A percentile compares a stretch with the other conserved stretches of the same genome.
These are phyloP conservation scores for Anoncus sp. DNA, from an alignment of 2,888 invertebrate species.

Conservation along the genomic window DNA sequence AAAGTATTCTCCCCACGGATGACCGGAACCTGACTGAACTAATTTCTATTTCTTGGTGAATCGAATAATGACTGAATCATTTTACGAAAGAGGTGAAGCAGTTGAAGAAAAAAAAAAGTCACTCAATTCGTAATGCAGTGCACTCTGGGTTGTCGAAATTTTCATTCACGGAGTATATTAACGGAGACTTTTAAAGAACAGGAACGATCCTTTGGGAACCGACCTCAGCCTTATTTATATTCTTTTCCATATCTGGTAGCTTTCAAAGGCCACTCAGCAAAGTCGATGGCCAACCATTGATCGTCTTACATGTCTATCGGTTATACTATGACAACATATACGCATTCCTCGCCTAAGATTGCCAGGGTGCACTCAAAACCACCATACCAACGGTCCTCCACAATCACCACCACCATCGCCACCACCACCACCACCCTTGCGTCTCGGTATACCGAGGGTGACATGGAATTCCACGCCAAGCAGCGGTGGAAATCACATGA, in stretches of 20 bases:
- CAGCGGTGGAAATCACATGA: constrained; percentile 63
- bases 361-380: constrained; percentile 17
- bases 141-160: not conserved
- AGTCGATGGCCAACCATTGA: constrained; percentile 3
- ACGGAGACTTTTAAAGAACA: not conserved
- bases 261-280: constrained; percentile 1
- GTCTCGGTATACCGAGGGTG: constrained; percentile 56
- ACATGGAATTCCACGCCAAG: constrained; percentile 54
- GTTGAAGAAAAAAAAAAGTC: not conserved
- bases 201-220: not conserved
- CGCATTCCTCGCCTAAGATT: not conserved
- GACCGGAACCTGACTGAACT: not conserved
- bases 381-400: constrained; percentile 9
- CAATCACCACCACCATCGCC: not conserved
- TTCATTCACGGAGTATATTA: not conserved
- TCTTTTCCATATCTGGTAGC: not conserved
- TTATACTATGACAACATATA: constrained; percentile 9
- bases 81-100: not conserved
- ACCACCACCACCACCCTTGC: not conserved
- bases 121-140: not conserved
- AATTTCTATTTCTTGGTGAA: not conserved
- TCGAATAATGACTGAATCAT: not conserved
- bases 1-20: no score
- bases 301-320: not conserved
- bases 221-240: constrained; percentile 6